A percentile compares a stretch with the other conserved stretches of the same genome.
Evolutionary conservation across 1,140 invertebrate genomes (phyloP).

Genomic region (Lepeophtheirus salmonis): DNA sequence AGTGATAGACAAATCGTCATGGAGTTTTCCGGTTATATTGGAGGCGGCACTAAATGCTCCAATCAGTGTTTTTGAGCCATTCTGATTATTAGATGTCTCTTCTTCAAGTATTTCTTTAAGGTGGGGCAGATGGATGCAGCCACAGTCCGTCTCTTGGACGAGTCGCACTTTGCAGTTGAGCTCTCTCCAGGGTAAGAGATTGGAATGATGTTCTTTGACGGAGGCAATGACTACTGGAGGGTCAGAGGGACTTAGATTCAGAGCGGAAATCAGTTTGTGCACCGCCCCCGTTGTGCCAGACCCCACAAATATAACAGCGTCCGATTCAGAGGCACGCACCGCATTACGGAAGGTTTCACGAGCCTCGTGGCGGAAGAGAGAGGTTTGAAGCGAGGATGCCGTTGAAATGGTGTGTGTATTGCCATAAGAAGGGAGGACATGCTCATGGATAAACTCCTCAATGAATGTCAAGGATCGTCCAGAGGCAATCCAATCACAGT

Average conservation of each 20-base stretch:
- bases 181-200: conserved; percentile 64
- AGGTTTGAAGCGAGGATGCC: conserved; percentile 66
- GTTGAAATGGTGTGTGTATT: conserved; percentile 66
- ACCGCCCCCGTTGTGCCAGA: conserved; percentile 47
- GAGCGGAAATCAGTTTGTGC: conserved; percentile 43
- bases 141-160: conserved; percentile 43
- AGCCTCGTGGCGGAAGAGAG: conserved; percentile 59
- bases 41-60: conserved; percentile 72
- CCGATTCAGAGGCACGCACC: conserved; percentile 57
- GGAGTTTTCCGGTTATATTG: conserved; percentile 68
- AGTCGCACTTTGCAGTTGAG: conserved; percentile 29
- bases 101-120: conserved; percentile 47
- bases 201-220: conserved; percentile 60
- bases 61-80: conserved; percentile 39
- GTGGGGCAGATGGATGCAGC: conserved; percentile 53
- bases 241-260: conserved; percentile 30
- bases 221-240: background rate
- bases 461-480: conserved; percentile 62
- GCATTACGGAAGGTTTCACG: conserved; percentile 58
- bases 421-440: conserved; percentile 64
- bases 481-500: conserved; percentile 63
- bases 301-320: conserved; percentile 60
- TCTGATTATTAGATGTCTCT: conserved; percentile 29
- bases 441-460: conserved; percentile 59
- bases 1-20: conserved; percentile 62